Percentiles rank a stretch among this genome's conserved stretches.
Conservation (phyloP, 2,888 invertebrate genomes). For the Catocala nupta region DNA sequence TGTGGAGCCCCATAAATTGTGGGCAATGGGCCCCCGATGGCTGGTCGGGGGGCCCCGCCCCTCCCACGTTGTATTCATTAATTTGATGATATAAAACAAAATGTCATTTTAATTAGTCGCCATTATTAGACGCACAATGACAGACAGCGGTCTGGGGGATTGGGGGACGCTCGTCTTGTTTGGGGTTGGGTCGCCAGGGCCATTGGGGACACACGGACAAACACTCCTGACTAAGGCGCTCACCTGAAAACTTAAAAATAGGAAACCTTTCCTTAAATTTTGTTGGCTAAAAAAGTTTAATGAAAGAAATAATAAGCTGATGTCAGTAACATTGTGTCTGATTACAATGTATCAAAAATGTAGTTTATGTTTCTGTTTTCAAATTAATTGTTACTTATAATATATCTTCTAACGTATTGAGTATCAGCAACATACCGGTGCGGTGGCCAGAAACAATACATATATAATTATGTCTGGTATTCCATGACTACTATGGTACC, state of each 20-base stretch:
- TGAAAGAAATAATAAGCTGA: too few relatives aligned
- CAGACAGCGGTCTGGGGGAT: slow-evolving; percentile 61
- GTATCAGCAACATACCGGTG: too few relatives aligned
- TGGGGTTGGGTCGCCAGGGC: slow-evolving; percentile 51
- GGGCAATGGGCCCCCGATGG: slow-evolving; percentile 54
- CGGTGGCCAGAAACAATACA: too few relatives aligned
- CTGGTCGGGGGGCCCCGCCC: slow-evolving; percentile 36
- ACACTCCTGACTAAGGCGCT: slow-evolving; percentile 10
- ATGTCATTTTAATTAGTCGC: slow-evolving; percentile 77
- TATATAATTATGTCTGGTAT: too few relatives aligned
- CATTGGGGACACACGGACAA: slow-evolving; percentile 34
- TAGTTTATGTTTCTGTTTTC: too few relatives aligned
- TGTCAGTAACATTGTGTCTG: too few relatives aligned
- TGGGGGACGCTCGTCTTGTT: slow-evolving; percentile 63
- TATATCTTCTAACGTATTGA: too few relatives aligned
- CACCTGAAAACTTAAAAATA: not conserved
- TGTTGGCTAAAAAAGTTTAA: too few relatives aligned
- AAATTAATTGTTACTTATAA: too few relatives aligned
- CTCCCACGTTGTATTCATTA: slow-evolving; percentile 64
- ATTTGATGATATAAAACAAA: slow-evolving; percentile 80
- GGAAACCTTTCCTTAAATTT: too few relatives aligned
- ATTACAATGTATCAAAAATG: too few relatives aligned
- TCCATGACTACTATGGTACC: too few relatives aligned
- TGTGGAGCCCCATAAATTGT: slow-evolving; percentile 58
- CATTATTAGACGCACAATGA: slow-evolving; percentile 72